Base-by-base conservation (phyloP, 2,113 vertebrate genomes). In the Strix uralensis region DNA sequence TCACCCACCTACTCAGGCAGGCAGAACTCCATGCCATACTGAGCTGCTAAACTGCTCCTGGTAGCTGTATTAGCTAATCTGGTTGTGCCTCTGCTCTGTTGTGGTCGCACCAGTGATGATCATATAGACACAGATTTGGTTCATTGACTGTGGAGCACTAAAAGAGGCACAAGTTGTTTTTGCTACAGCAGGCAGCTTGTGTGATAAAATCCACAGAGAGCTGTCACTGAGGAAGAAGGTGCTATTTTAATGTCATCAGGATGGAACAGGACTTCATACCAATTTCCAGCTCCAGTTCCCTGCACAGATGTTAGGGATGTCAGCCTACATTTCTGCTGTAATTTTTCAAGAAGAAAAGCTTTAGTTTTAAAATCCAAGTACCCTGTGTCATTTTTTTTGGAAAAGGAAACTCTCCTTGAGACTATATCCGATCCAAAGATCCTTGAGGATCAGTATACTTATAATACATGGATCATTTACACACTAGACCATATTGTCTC, bases 361-460 rank as follows among this genome's bases (percentile, higher is more conserved):
- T 90, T 96, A 78, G 27, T 81, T 91, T 85, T 80, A 79, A 94
- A 94, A 87, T 51, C 73, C 29, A 89, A 77, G 52, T 8, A 67
- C 26, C 44, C 49, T 72, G 11, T 93, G 36, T 51, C 4, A 1
- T 58, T 90, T 69, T 54, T 12, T 57, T 70, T 58, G 1, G 6
- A 26, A 81, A 77, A 61, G 23, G 27, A 79, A 46, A 71, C 40
- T 89, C 17, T 87, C 40, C 58, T 91, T 95, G 91, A 85, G 73
- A 91, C 46, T 62, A 13, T 69, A 65, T 87, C 44, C 80, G 62
- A 87, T 87, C 84, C 26, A 70, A 74, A 95, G 78, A 87, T 94
- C 78, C 94, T 97, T 85, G 83, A 97, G 91, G 86, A 95, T 89
- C 89, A 58, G 77, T 87, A 20, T 58, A 69, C 55, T 86, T 89